A percentile compares a stretch with the other conserved stretches of the same genome.
phyloP scores from a whole-genome alignment of 2,113 vertebrate genomes.

The Engystomops pustulosus region DNA sequence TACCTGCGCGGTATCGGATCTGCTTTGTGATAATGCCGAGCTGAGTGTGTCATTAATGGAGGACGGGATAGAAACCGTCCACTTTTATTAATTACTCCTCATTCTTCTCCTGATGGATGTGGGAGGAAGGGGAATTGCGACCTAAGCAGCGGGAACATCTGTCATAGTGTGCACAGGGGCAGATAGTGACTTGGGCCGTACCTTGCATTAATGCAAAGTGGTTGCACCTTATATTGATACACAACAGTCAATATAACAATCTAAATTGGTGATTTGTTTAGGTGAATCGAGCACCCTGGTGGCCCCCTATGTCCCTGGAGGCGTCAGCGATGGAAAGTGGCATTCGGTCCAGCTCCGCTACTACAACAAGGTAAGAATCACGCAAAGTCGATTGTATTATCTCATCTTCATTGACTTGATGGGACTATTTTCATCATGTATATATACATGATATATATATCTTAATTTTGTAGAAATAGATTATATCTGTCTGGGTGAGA shows the following conservation, averaged over 20 bases:
- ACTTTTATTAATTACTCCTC: constrained; percentile 27
- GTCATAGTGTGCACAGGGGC: background rate
- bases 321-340: constrained; percentile 95
- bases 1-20: background rate
- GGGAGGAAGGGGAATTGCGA: background rate
- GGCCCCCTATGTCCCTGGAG: constrained; percentile 87
- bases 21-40: background rate
- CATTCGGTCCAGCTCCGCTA: constrained; percentile 92
- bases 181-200: constrained; percentile 1
- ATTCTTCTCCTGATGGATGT: constrained; percentile 11
- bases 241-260: background rate
- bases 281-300: constrained; percentile 95
- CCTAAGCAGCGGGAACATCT: constrained; percentile 10
- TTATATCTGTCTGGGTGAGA: background rate
- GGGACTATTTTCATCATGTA: too few species aligned
- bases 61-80: background rate
- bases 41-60: constrained; percentile 24
- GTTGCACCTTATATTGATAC: background rate
- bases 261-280: constrained; percentile 63
- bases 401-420: too few species aligned
- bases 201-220: background rate
- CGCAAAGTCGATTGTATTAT: too few species aligned
- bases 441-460: too few species aligned
- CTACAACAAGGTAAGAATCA: constrained; percentile 89
- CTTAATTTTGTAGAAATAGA: too few species aligned